These are phyloP conservation scores for Archocentrus centrarchus DNA, from an alignment of 2,113 vertebrate genomes.

Conservation along the genomic window DNA sequence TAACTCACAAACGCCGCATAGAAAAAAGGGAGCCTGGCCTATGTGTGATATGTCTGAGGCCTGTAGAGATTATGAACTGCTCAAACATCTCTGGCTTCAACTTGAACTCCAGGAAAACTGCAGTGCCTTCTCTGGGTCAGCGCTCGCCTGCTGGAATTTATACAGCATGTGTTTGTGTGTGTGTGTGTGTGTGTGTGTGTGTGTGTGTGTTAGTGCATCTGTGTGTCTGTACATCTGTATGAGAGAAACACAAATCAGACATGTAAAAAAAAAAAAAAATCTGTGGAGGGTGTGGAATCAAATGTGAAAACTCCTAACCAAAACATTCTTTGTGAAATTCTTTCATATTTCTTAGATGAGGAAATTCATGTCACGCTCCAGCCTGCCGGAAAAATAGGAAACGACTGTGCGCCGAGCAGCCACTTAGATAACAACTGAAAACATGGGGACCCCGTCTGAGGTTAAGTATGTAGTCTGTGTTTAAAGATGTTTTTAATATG, in stretches of 20 bases:
- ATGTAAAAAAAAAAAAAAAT: neutral
- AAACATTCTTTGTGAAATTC: constrained; percentile 7
- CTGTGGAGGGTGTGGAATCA: neutral
- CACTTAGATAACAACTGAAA: neutral
- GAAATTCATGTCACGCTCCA: neutral
- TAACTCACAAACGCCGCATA: constrained; percentile 27
- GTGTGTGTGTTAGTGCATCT: neutral
- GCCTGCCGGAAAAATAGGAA: neutral
- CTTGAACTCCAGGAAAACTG: constrained; percentile 9
- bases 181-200: neutral
- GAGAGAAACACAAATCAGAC: neutral
- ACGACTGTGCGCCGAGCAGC: neutral
- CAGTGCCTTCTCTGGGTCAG: neutral
- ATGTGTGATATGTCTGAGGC: constrained; percentile 20
- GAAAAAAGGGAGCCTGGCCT: constrained; percentile 18
- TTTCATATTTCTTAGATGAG: constrained; percentile 1
- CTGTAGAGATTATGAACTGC: constrained; percentile 7
- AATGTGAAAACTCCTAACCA: neutral
- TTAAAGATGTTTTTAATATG: neutral
- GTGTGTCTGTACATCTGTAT: neutral
- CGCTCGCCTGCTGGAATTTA: neutral
- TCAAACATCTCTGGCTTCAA: neutral
- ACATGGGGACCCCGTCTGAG: neutral
- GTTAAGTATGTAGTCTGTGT: neutral
- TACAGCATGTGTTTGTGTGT: neutral